These are phyloP conservation scores for Amblyjoppa fuscipennis DNA, from an alignment of 2,888 invertebrate genomes.

Conservation along the genomic window DNA sequence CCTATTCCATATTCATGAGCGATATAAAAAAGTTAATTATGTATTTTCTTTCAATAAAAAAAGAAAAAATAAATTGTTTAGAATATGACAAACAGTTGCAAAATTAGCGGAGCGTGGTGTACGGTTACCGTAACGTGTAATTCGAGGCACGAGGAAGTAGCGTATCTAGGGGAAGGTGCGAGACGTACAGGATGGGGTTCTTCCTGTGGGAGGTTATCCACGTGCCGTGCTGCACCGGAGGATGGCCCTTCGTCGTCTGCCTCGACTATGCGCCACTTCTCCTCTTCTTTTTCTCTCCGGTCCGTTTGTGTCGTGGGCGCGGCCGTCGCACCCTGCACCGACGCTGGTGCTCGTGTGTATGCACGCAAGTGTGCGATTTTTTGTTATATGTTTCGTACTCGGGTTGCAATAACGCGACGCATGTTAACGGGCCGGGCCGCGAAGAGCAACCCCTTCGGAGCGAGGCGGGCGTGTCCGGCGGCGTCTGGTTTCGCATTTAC, in stretches of 20 bases:
- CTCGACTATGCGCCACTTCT: constrained; percentile 11
- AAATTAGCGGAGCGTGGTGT: not conserved
- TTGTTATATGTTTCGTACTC: not conserved
- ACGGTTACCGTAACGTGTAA: not conserved
- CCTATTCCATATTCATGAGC: not conserved
- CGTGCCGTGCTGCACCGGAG: constrained; percentile 64
- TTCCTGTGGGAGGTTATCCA: constrained; percentile 72
- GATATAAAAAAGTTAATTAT: not conserved
- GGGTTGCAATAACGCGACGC: not conserved
- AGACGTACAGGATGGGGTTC: constrained; percentile 61
- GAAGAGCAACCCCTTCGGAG: constrained; percentile 46
- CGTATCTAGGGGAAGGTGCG: constrained; percentile 49
- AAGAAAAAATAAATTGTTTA: not conserved
- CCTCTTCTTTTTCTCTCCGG: not conserved
- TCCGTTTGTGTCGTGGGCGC: constrained; percentile 47
- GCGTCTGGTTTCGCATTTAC: constrained; percentile 54
- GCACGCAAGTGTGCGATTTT: constrained; percentile 53
- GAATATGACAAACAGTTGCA: not conserved
- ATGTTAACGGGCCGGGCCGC: constrained; percentile 27
- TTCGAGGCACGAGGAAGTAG: constrained; percentile 32
- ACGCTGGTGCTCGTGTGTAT: constrained; percentile 28
- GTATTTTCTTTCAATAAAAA: not conserved
- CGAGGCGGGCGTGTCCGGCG: constrained; percentile 59
- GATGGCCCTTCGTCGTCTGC: constrained; percentile 36
- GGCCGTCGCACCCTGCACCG: constrained; percentile 53